Conservation (phyloP, 2,888 invertebrate genomes). For the Apocheima hispidaria region DNA sequence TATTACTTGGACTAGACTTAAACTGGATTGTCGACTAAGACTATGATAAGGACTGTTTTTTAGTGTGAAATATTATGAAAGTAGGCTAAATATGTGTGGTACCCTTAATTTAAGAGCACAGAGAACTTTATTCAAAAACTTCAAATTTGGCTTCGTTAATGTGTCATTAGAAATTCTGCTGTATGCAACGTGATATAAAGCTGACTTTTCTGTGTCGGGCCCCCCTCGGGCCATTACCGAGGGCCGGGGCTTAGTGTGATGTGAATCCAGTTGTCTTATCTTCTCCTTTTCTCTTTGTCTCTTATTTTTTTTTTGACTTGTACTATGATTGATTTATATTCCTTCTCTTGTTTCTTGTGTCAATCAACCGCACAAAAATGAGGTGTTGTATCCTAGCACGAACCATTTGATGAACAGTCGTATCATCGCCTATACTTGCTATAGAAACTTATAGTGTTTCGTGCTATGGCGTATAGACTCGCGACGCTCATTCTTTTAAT, state of each 20-base stretch:
- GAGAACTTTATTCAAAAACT: too few relatives aligned
- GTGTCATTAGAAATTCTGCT: not conserved
- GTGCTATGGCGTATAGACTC: conserved; percentile 41
- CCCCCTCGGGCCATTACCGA: too few relatives aligned
- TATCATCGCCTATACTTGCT: not conserved
- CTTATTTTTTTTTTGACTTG: too few relatives aligned
- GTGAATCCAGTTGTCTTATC: not conserved
- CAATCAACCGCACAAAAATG: conserved; percentile 53
- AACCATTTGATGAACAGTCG: not conserved
- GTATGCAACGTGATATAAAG: not conserved
- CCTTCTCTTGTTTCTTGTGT: conserved; percentile 1
- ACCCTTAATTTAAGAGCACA: too few relatives aligned
- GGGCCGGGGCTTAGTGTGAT: too few relatives aligned
- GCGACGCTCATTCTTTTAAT: conserved; percentile 54
- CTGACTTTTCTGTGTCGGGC: not conserved
- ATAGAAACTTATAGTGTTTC: not conserved
- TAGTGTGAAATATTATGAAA: too few relatives aligned
- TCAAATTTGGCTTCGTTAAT: too few relatives aligned
- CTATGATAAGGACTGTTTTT: too few relatives aligned
- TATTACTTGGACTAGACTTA: too few relatives aligned
- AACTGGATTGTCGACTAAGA: too few relatives aligned
- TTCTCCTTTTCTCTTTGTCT: not conserved
- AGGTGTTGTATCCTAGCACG: conserved; percentile 34
- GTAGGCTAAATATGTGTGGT: too few relatives aligned
- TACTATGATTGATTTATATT: not conserved